Percentiles rank a stretch among this genome's conserved stretches.
Evolutionary conservation across 2,113 vertebrate species (phyloP).

Genomic region (Hippopotamus amphibius): DNA sequence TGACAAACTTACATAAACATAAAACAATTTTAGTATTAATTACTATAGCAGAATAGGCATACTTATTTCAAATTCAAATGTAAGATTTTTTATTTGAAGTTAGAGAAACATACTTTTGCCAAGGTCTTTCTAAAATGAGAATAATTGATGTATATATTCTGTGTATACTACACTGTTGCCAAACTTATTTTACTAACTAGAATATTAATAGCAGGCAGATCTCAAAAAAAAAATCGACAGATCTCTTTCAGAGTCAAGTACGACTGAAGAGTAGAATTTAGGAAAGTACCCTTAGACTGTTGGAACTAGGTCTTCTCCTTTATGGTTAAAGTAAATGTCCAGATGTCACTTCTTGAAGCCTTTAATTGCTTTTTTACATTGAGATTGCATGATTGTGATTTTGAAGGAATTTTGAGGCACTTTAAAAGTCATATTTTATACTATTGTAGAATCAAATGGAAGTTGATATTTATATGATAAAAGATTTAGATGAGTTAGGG

Average conservation of each 20-base stretch:
- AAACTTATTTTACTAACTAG: slow-evolving; percentile 23
- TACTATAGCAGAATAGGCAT: not conserved
- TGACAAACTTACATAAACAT: slow-evolving; percentile 6
- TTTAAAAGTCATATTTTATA: slow-evolving; percentile 26
- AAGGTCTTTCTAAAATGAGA: not conserved
- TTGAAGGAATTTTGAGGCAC: slow-evolving; percentile 20
- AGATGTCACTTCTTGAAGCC: not conserved
- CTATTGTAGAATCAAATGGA: not conserved
- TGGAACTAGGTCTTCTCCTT: not conserved
- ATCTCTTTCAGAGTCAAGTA: not conserved
- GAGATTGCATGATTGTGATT: not conserved
- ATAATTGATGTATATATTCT: not conserved
- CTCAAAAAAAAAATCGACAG: not conserved
- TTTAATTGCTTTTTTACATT: not conserved
- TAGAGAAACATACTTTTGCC: slow-evolving; percentile 28
- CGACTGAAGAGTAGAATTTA: not conserved
- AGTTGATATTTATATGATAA: not conserved
- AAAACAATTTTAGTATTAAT: not conserved
- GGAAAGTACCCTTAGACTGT: not conserved
- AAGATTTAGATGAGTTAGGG: not conserved
- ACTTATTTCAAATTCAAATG: slow-evolving; percentile 38
- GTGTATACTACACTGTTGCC: not conserved
- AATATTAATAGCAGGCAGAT: not conserved
- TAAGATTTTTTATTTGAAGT: slow-evolving; percentile 55
- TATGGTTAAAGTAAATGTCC: not conserved